Conservation (phyloP, 2,113 vertebrate species). For the Lepisosteus osseus region DNA sequence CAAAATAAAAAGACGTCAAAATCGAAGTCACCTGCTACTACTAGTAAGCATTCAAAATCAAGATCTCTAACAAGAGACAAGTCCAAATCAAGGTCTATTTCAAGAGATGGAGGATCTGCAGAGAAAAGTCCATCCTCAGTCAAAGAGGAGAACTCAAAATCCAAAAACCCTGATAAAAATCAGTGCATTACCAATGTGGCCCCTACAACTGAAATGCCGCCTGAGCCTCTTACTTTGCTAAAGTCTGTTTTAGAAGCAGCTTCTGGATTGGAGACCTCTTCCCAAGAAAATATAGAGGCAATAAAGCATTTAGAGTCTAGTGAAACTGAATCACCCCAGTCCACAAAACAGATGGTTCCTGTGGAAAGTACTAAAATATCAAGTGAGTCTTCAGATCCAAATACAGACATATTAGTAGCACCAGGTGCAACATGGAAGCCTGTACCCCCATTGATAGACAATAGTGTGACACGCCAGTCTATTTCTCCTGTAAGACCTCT, state of each 20-base stretch:
- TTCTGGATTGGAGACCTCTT: background rate
- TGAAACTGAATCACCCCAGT: background rate
- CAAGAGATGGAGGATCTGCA: conserved; percentile 43
- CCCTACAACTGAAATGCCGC: conserved; percentile 8
- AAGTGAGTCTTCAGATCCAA: too few relatives aligned
- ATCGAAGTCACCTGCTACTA: background rate
- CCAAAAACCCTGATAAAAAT: background rate
- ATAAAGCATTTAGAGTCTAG: background rate
- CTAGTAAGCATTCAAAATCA: conserved; percentile 13
- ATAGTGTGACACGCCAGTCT: conserved; percentile 12
- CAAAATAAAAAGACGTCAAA: background rate
- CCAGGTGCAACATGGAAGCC: conserved; percentile 49
- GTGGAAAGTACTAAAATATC: background rate
- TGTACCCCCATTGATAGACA: conserved; percentile 23
- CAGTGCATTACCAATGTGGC: background rate
- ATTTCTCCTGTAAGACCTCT: background rate
- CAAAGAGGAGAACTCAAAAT: conserved; percentile 32
- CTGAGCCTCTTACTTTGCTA: background rate
- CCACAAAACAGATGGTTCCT: background rate
- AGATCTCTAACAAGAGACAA: conserved; percentile 30
- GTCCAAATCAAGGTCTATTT: conserved; percentile 35
- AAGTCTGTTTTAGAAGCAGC: conserved; percentile 13
- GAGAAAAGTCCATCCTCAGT: conserved; percentile 39
- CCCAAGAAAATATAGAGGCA: background rate
- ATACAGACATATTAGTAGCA: conserved; percentile 28